Percentiles rank a stretch among this genome's conserved stretches.
Evolutionary conservation across 2,797 vertebrate genomes (phyloP).

Genomic region (Loriculus beryllinus): DNA sequence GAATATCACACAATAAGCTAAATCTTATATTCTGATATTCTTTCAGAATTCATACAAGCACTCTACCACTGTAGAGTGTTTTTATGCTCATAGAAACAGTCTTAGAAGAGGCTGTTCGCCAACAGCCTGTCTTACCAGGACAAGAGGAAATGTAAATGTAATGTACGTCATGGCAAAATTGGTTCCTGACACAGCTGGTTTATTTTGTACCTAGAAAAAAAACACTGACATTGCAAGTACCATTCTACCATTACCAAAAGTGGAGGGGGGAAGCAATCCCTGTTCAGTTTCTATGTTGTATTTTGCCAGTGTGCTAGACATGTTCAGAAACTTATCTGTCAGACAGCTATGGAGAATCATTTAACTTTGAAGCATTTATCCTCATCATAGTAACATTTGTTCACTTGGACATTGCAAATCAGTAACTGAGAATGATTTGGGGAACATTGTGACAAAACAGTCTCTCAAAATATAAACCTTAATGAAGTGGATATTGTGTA

Average conservation of each 20-base stretch:
- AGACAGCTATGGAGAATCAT: neutral
- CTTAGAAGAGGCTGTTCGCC: neutral
- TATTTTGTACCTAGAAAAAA: neutral
- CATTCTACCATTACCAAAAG: neutral
- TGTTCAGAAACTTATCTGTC: slow-evolving; percentile 5
- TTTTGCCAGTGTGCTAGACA: neutral
- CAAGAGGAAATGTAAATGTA: neutral
- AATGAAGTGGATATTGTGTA: neutral
- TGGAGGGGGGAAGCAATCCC: rapidly evolving
- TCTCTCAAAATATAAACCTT: neutral
- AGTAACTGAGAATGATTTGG: slow-evolving; percentile 4
- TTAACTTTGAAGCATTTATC: neutral
- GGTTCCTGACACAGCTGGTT: neutral
- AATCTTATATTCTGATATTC: neutral
- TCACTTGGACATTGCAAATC: neutral
- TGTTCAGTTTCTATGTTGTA: neutral
- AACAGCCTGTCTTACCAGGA: neutral
- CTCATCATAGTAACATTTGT: neutral
- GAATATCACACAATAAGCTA: neutral
- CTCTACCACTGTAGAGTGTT: neutral
- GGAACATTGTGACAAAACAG: neutral
- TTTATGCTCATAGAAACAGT: neutral
- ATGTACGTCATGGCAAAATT: neutral
- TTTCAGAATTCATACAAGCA: neutral
- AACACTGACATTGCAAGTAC: neutral